Evolutionary conservation across 2,888 invertebrate genomes (phyloP), one percentile per base, ranked within the genome.

Genomic region (Monopis laevigella): DNA sequence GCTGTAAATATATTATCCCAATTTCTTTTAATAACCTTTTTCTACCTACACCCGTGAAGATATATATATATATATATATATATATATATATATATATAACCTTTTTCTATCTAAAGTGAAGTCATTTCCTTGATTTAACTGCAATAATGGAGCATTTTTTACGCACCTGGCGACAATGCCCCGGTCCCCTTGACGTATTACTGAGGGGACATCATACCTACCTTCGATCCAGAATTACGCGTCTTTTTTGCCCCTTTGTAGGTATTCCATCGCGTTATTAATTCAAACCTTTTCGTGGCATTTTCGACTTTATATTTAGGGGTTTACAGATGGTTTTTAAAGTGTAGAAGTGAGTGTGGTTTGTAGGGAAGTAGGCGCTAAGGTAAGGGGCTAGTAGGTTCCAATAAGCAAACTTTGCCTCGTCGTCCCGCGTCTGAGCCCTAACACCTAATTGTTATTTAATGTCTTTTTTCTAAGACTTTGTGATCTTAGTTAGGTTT

Each of bases 91-190:
- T n/a, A n/a, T n/a, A n/a, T n/a, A n/a, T n/a, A n/a, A n/a, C n/a
- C n/a, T n/a, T n/a, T n/a, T n/a, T n/a, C n/a, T n/a, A n/a, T n/a
- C n/a, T 16, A 36, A 36, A 36, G 36, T 34, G 16, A 34, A 34
- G 36, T 36, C 36, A 21, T 36, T 21, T 21, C 21, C 13, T 21
- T 36, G 36, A 36, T 36, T 36, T 36, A 21, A 21, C 19, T 21
- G 36, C 21, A 56, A 56, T 58, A 55, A 52, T 49, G 54, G 49
- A 52, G 51, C 55, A 58, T 58, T 64, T 65, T 64, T 65, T 62
- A 62, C 59, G 54, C 60, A 67, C 66, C 64, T 65, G 59, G 54
- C 62, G 55, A 62, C 59, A 63, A 62, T 58, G 53, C 32, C 27
- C 21, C 21, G 36, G 50, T 41, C 45, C 39, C 45, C 48, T 49